phyloP scores from a whole-genome alignment of 2,113 vertebrate species.

The Nymphicus hollandicus region DNA sequence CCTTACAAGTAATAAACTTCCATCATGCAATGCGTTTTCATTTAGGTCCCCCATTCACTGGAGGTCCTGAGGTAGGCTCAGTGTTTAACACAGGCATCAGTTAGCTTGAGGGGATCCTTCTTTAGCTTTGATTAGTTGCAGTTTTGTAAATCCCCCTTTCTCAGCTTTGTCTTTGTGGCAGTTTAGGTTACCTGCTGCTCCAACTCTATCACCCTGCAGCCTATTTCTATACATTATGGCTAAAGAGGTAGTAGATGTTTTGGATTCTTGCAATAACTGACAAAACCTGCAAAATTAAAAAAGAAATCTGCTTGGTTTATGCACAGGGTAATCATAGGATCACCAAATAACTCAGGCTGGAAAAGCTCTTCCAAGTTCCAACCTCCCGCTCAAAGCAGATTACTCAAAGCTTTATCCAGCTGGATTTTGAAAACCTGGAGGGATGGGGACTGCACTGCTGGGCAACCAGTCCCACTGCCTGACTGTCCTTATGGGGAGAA shows the following conservation, averaged over 20 bases:
- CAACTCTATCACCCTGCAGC: background rate
- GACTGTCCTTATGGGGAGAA: background rate
- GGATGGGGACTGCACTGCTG: background rate
- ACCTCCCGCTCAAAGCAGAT: background rate
- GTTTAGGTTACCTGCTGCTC: background rate
- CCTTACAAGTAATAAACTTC: background rate
- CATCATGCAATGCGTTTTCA: background rate
- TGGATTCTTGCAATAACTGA: background rate
- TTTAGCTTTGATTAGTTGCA: background rate
- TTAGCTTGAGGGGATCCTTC: background rate
- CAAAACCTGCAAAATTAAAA: background rate
- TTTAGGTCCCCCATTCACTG: background rate
- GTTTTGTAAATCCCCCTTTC: background rate
- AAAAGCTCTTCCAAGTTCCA: background rate
- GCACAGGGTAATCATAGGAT: background rate
- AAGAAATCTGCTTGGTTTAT: background rate
- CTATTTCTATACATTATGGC: background rate
- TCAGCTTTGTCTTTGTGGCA: rapidly evolving
- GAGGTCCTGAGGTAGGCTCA: background rate
- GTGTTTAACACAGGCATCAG: background rate
- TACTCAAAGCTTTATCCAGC: background rate
- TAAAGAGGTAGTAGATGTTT: background rate
- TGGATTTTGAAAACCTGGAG: background rate
- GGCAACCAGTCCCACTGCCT: background rate
- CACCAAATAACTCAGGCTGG: background rate